These are phyloP conservation scores for Aphidius colemani DNA, from an alignment of 2,888 invertebrate genomes.

Conservation along the genomic window DNA sequence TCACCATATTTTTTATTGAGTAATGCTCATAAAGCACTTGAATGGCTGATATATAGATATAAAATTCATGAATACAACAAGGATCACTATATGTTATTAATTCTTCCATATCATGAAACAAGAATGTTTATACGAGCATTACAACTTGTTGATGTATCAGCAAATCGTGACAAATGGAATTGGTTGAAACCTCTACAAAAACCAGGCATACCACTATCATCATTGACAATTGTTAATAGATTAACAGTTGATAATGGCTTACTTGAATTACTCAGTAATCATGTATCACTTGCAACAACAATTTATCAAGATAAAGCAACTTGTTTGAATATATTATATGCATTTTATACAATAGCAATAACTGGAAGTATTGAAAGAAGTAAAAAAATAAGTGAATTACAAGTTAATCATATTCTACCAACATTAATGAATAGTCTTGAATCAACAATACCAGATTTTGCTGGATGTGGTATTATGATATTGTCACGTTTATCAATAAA, in stretches of 20 bases:
- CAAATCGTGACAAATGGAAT: constrained; percentile 70
- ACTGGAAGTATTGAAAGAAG: constrained; percentile 72
- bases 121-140: constrained; percentile 82
- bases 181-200: constrained; percentile 79
- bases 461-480: constrained; percentile 76
- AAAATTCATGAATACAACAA: constrained; percentile 88
- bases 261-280: constrained; percentile 68
- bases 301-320: constrained; percentile 66
- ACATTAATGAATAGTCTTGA: constrained; percentile 73
- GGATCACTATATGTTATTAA: constrained; percentile 77
- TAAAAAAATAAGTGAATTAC: constrained; percentile 65
- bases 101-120: constrained; percentile 92
- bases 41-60: constrained; percentile 92
- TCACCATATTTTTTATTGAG: constrained; percentile 89
- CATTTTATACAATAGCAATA: constrained; percentile 79
- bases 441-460: constrained; percentile 72
- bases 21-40: constrained; percentile 86
- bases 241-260: constrained; percentile 70
- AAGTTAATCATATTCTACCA: constrained; percentile 73
- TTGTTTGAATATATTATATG: constrained; percentile 72
- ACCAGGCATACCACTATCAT: constrained; percentile 74
- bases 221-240: constrained; percentile 74
- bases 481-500: constrained; percentile 72
- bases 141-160: constrained; percentile 73
- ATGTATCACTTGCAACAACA: constrained; percentile 65